phyloP scores from a whole-genome alignment of 1,140 invertebrate genomes.

The Drosophila funebris region DNA sequence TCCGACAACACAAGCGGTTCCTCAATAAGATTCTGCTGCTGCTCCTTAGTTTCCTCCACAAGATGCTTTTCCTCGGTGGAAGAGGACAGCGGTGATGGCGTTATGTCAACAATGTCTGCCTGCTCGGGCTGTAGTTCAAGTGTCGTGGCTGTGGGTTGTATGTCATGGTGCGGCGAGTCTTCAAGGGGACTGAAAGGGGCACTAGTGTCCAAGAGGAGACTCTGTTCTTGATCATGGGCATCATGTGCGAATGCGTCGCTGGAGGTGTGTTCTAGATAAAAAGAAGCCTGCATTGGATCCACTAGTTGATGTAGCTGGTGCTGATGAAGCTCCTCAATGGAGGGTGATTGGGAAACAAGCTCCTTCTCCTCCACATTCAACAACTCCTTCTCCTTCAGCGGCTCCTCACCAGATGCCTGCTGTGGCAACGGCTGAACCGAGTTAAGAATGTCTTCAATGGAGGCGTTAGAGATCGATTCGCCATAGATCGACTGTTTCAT shows the following conservation, averaged over 20 bases:
- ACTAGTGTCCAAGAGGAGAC: conserved; percentile 61
- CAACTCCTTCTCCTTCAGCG: conserved; percentile 55
- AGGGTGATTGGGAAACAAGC: conserved; percentile 69
- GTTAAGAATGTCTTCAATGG: conserved; percentile 77
- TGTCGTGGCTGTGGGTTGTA: conserved; percentile 38
- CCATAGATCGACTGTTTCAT: conserved; percentile 71
- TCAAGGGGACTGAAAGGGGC: conserved; percentile 55
- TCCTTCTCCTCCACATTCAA: conserved; percentile 78
- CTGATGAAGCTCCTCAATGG: conserved; percentile 74
- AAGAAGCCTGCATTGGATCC: conserved; percentile 76
- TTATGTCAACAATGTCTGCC: conserved; percentile 60
- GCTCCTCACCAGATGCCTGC: conserved; percentile 34
- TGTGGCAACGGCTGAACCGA: conserved; percentile 72
- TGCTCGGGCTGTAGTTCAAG: conserved; percentile 61
- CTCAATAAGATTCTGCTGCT: conserved; percentile 20
- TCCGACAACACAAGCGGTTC: conserved; percentile 42
- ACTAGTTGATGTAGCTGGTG: conserved; percentile 45
- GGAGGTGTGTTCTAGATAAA: conserved; percentile 71
- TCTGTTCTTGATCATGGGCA: conserved; percentile 33
- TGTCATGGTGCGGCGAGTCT: conserved; percentile 11
- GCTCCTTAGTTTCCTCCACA: conserved; percentile 74
- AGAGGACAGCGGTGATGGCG: conserved; percentile 67
- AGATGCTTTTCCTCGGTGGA: conserved; percentile 78
- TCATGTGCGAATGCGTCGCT: conserved; percentile 37
- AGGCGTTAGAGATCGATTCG: conserved; percentile 39